Evolutionary conservation across 2,113 vertebrate species (phyloP).

Genomic region (Gallinago undulata): DNA sequence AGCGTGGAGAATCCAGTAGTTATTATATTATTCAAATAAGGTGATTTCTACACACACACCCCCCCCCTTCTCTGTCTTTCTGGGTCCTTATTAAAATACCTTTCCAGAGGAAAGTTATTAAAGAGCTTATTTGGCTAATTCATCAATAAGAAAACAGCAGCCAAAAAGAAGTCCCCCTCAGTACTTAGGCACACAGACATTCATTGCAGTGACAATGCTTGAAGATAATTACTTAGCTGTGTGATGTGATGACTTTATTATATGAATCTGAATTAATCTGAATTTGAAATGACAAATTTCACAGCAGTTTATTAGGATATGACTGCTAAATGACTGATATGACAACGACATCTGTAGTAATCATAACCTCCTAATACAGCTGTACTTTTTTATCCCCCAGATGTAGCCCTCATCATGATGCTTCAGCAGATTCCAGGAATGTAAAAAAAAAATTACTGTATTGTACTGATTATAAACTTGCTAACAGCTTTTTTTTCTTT

Average conservation of each 20-base stretch:
- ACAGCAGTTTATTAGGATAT: neutral
- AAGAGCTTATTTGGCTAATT: neutral
- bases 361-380: neutral
- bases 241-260: conserved; percentile 3
- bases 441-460: neutral
- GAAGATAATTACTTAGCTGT: neutral
- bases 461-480: neutral
- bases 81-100: neutral
- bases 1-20: neutral
- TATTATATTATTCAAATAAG: neutral
- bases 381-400: neutral
- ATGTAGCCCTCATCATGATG: neutral
- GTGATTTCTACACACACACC: neutral
- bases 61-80: neutral
- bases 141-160: neutral
- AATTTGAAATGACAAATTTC: conserved; percentile 39
- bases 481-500: neutral
- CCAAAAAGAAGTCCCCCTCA: neutral
- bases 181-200: neutral
- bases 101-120: neutral
- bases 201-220: neutral
- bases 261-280: conserved; percentile 8
- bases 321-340: neutral
- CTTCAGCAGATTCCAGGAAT: neutral
- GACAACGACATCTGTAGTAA: neutral